Evolutionary conservation across 2,888 invertebrate genomes (phyloP).

Genomic region (Stenurella melanura): DNA sequence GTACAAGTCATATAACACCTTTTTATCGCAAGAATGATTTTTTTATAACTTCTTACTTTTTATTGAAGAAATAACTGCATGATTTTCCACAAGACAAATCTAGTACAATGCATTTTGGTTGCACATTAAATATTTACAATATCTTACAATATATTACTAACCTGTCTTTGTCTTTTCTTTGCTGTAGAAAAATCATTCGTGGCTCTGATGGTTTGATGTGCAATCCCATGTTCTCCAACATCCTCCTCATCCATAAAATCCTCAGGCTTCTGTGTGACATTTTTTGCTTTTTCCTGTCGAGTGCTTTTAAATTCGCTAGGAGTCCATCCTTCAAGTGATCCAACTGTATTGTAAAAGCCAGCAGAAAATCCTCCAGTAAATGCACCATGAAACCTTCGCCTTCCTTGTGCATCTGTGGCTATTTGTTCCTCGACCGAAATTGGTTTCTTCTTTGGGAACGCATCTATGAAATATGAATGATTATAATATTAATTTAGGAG

Average conservation of each 20-base stretch:
- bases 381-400: conserved; percentile 96
- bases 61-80: too few relatives aligned
- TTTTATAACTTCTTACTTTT: too few relatives aligned
- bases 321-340: conserved; percentile 95
- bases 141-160: neutral
- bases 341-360: conserved; percentile 97
- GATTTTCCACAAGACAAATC: too few relatives aligned
- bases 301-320: conserved; percentile 95
- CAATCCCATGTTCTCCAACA: conserved; percentile 94
- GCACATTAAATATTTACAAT: neutral
- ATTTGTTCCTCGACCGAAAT: conserved; percentile 89
- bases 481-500: neutral
- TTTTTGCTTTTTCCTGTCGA: conserved; percentile 80
- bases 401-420: conserved; percentile 91
- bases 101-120: too few relatives aligned
- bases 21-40: too few relatives aligned
- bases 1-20: too few relatives aligned
- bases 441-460: conserved; percentile 87
- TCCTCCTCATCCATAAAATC: conserved; percentile 99
- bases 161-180: conserved; percentile 70
- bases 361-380: conserved; percentile 99
- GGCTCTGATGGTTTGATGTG: conserved; percentile 89
- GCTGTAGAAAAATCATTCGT: conserved; percentile 82
- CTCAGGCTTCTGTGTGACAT: conserved; percentile 82
- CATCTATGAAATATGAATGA: conserved; percentile 76